Evolutionary conservation across 2,797 vertebrate species (phyloP).

Genomic region (Anabas testudineus): DNA sequence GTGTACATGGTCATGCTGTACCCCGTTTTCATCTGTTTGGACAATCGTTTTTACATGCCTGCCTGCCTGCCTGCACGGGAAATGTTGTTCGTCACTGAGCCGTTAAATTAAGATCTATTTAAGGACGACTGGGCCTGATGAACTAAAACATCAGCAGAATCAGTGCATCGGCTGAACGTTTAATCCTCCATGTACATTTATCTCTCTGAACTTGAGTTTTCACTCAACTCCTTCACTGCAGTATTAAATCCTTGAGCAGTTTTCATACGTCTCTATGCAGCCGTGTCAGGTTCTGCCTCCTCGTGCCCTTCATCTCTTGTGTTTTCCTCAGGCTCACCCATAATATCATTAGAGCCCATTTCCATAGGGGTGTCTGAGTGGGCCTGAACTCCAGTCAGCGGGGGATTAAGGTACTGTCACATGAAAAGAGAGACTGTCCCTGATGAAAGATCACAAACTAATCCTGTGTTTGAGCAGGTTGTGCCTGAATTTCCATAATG

Average conservation of each 20-base stretch:
- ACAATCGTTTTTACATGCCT: constrained; percentile 28
- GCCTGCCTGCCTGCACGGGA: constrained; percentile 22
- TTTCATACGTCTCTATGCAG: constrained; percentile 51
- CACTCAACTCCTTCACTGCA: constrained; percentile 28
- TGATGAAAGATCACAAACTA: constrained; percentile 75
- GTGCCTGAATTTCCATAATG: constrained; percentile 69
- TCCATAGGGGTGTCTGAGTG: constrained; percentile 61
- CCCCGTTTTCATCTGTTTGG: constrained; percentile 48
- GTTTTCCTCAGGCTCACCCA: constrained; percentile 66
- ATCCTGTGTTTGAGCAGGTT: constrained; percentile 79
- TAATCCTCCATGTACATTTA: constrained; percentile 54
- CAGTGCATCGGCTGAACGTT: constrained; percentile 54
- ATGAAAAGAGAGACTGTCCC: constrained; percentile 72
- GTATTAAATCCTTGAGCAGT: constrained; percentile 54
- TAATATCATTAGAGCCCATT: constrained; percentile 74
- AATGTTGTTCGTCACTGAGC: constrained; percentile 50
- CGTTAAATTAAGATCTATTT: constrained; percentile 65
- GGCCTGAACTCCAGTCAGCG: constrained; percentile 53
- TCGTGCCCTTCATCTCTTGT: constrained; percentile 61
- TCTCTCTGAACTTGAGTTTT: constrained; percentile 42
- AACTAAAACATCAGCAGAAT: constrained; percentile 52
- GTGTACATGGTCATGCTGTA: constrained; percentile 51
- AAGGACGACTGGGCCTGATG: constrained; percentile 44
- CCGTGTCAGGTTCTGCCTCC: constrained; percentile 54
- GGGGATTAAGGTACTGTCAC: constrained; percentile 77